phyloP scores from a whole-genome alignment of 2,113 vertebrate species.

The Istiophorus platypterus region DNA sequence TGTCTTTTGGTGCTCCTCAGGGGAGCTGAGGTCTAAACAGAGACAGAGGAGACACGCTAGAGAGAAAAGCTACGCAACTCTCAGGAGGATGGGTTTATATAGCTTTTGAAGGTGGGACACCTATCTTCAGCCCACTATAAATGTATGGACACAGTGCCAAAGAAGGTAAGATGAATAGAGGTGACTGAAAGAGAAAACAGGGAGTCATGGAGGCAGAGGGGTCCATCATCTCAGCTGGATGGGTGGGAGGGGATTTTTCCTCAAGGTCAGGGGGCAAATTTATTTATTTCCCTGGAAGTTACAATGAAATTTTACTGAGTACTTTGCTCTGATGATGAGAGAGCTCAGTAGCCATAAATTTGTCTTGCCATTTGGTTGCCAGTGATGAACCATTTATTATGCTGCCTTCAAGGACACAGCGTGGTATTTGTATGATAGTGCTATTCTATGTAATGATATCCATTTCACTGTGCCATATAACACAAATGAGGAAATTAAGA shows the following conservation, averaged over 20 bases:
- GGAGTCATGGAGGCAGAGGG: slow-evolving; percentile 67
- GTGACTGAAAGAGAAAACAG: slow-evolving; percentile 57
- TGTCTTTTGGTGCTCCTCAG: slow-evolving; percentile 50
- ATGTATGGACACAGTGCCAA: slow-evolving; percentile 74
- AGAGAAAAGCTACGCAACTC: slow-evolving; percentile 63
- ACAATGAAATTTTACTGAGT: slow-evolving; percentile 88
- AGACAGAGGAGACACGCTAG: slow-evolving; percentile 61
- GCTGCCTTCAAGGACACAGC: slow-evolving; percentile 85
- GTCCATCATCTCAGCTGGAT: slow-evolving; percentile 75
- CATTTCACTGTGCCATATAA: slow-evolving; percentile 84
- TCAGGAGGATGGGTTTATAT: slow-evolving; percentile 63
- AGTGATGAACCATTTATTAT: slow-evolving; percentile 86
- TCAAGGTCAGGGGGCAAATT: slow-evolving; percentile 87
- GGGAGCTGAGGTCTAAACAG: slow-evolving; percentile 77
- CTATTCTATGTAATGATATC: slow-evolving; percentile 83
- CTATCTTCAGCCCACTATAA: slow-evolving; percentile 81
- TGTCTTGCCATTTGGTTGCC: slow-evolving; percentile 82
- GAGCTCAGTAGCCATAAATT: slow-evolving; percentile 85
- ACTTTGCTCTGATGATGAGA: slow-evolving; percentile 85
- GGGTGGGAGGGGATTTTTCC: slow-evolving; percentile 54
- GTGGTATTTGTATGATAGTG: slow-evolving; percentile 82
- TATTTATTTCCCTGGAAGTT: slow-evolving; percentile 88
- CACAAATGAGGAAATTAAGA: slow-evolving; percentile 82
- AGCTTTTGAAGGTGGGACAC: slow-evolving; percentile 81
- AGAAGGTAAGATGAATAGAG: slow-evolving; percentile 72